phyloP scores from a whole-genome alignment of 2,888 invertebrate species.

The Parascotia fuliginaria region DNA sequence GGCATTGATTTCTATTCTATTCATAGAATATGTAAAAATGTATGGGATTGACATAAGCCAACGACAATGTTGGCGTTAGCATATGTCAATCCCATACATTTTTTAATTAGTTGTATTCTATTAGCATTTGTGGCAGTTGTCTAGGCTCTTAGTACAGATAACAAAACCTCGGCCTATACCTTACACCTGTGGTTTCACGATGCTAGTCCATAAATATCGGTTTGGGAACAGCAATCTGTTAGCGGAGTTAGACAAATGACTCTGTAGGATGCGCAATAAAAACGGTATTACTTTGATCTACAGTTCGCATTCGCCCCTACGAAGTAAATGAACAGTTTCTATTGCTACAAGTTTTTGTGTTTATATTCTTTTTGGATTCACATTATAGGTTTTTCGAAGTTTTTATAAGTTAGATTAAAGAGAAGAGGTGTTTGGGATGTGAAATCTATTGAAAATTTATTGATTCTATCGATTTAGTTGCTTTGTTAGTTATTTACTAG shows the following conservation, averaged over 20 bases:
- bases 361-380: neutral
- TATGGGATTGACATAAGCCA: no score
- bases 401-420: neutral
- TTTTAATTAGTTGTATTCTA: no score
- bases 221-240: slow-evolving; percentile 42
- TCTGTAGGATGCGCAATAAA: slow-evolving; percentile 38
- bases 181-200: neutral
- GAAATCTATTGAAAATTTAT: no score
- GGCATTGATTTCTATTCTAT: no score
- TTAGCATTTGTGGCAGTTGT: no score
- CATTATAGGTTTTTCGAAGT: neutral
- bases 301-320: neutral
- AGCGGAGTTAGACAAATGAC: slow-evolving; percentile 40
- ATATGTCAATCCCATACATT: no score
- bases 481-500: no score
- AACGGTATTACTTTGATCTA: slow-evolving; percentile 38
- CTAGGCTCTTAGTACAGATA: no score
- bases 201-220: slow-evolving; percentile 41
- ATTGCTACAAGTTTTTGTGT: slow-evolving; percentile 4
- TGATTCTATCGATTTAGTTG: no score
- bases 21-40: no score
- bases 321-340: slow-evolving; percentile 13
- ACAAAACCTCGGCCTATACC: neutral
- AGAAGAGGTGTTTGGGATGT: neutral
- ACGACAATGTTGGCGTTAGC: no score